These are phyloP conservation scores for Strix aluco DNA, from an alignment of 2,113 vertebrate genomes.

Conservation along the genomic window DNA sequence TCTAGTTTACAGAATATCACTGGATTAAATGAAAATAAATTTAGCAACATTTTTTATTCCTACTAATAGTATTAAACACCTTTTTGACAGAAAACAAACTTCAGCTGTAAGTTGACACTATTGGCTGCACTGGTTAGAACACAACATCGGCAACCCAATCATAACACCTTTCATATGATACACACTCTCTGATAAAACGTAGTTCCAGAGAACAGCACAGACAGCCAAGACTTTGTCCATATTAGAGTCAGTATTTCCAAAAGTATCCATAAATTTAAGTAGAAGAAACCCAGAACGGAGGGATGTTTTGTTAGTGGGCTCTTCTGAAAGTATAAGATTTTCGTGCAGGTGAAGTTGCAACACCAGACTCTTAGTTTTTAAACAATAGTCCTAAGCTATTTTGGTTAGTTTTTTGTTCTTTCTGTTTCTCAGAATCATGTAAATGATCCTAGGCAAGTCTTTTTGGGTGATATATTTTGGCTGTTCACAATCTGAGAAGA, in stretches of 20 bases:
- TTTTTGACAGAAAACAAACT: background rate
- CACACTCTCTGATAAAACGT: background rate
- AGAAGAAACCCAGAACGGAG: background rate
- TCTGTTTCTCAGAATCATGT: background rate
- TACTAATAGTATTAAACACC: background rate
- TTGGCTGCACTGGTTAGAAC: background rate
- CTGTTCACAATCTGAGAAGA: background rate
- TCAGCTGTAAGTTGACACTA: background rate
- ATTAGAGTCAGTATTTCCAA: background rate
- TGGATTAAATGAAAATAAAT: background rate
- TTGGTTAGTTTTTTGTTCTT: background rate
- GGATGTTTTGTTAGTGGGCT: background rate
- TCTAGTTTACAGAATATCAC: background rate
- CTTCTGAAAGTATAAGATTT: background rate
- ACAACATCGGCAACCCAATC: fast-evolving
- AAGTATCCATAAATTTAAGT: background rate
- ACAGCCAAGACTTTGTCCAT: background rate
- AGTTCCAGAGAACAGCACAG: background rate
- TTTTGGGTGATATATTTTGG: background rate
- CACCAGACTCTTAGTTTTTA: background rate
- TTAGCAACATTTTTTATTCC: background rate
- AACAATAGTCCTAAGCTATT: background rate
- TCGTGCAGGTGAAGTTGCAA: background rate
- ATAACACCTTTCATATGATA: background rate
- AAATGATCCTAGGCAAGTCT: background rate